Evolutionary conservation across 2,113 vertebrate species (phyloP).

Genomic region (Pithys albifrons): DNA sequence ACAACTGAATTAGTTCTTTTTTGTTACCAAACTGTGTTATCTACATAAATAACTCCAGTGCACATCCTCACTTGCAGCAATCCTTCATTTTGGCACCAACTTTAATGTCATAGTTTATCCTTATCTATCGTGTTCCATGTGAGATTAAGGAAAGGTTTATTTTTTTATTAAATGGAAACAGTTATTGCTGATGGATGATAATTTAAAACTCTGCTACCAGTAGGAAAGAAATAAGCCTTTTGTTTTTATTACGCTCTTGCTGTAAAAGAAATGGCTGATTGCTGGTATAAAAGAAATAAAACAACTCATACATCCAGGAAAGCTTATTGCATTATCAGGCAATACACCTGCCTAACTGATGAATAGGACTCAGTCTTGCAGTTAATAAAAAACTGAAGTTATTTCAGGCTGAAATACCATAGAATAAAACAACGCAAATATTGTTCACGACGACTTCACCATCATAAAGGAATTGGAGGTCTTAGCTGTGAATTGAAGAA

Average conservation of each 20-base stretch:
- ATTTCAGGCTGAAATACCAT: constrained; percentile 64
- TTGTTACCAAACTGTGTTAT: constrained; percentile 7
- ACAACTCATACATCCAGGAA: constrained; percentile 72
- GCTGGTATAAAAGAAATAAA: constrained; percentile 76
- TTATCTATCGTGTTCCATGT: constrained; percentile 53
- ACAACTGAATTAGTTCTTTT: constrained; percentile 47
- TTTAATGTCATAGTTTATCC: constrained; percentile 71
- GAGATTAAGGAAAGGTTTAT: constrained; percentile 70
- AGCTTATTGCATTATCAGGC: constrained; percentile 78
- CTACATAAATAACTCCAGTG: constrained; percentile 38
- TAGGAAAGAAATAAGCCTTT: constrained; percentile 70
- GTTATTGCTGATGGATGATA: constrained; percentile 73
- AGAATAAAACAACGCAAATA: constrained; percentile 59
- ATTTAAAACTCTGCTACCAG: constrained; percentile 62
- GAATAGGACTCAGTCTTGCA: constrained; percentile 77
- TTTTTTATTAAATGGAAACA: constrained; percentile 76
- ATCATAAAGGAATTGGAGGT: constrained; percentile 27
- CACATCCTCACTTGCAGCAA: neutral
- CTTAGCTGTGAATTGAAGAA: constrained; percentile 24
- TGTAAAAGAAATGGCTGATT: constrained; percentile 65
- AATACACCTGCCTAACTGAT: constrained; percentile 80
- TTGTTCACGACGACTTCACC: constrained; percentile 40
- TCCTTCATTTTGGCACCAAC: constrained; percentile 55
- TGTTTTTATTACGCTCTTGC: constrained; percentile 75
- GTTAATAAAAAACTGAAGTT: constrained; percentile 78